phyloP scores from a whole-genome alignment of 2,888 invertebrate species.

The Drosophila kanekoi region DNA sequence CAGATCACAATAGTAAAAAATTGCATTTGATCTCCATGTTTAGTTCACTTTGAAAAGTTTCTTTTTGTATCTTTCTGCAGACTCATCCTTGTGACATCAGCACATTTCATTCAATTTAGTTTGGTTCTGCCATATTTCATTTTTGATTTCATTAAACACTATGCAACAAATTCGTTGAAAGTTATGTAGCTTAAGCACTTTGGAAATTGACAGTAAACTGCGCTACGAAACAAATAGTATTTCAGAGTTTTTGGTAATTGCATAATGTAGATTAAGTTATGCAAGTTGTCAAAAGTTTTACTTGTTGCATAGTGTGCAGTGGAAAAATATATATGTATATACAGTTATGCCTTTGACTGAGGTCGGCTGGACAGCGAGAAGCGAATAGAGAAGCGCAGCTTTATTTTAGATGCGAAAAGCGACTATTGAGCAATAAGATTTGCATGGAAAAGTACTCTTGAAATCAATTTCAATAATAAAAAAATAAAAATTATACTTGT shows the following conservation, averaged over 20 bases:
- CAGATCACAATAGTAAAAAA: constrained; percentile 35
- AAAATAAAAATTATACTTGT: background rate
- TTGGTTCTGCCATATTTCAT: constrained; percentile 10
- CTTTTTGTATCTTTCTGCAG: constrained; percentile 16
- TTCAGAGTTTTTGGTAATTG: constrained; percentile 1
- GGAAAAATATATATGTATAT: constrained; percentile 53
- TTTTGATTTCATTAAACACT: constrained; percentile 19
- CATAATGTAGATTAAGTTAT: constrained; percentile 6
- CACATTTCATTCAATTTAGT: constrained; percentile 31
- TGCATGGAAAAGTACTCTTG: background rate
- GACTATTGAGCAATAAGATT: no score
- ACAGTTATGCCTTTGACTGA: constrained; percentile 17
- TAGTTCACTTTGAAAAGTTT: constrained; percentile 27
- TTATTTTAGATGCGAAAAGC: background rate
- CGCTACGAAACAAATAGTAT: background rate
- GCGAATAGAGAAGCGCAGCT: background rate
- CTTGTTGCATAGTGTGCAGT: constrained; percentile 38
- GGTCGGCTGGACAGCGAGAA: constrained; percentile 8
- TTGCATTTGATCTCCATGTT: constrained; percentile 53
- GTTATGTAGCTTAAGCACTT: constrained; percentile 22
- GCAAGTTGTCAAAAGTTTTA: constrained; percentile 14
- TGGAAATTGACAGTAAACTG: constrained; percentile 22
- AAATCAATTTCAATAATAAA: background rate
- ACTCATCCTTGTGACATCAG: constrained; percentile 40
- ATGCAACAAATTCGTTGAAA: constrained; percentile 25